Evolutionary conservation across 1,140 invertebrate species (phyloP).

Genomic region (Mactra quadrangularis): DNA sequence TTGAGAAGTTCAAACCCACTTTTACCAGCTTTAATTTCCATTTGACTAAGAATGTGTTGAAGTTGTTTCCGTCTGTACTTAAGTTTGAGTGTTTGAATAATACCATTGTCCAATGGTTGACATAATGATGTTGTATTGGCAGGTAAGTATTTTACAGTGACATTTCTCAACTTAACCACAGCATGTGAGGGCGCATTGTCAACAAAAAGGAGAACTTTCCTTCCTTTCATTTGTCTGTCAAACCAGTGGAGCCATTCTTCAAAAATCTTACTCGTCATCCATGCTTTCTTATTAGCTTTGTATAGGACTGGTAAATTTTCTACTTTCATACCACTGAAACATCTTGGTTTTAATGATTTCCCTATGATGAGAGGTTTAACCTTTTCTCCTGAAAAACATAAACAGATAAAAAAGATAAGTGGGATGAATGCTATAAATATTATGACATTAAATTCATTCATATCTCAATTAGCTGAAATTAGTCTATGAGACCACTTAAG

Average conservation of each 20-base stretch:
- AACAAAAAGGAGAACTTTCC: constrained; percentile 63
- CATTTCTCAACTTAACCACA: constrained; percentile 66
- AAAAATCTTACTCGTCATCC: constrained; percentile 83
- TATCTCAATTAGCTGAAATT: no score
- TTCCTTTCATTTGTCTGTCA: constrained; percentile 65
- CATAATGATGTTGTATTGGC: constrained; percentile 58
- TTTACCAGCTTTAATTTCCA: no score
- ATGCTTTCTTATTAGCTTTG: constrained; percentile 81
- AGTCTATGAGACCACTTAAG: no score
- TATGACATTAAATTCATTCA: no score
- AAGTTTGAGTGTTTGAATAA: constrained; percentile 44
- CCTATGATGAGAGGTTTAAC: constrained; percentile 34
- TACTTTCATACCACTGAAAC: constrained; percentile 11
- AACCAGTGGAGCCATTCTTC: constrained; percentile 66
- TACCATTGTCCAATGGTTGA: constrained; percentile 48
- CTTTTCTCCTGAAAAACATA: constrained; percentile 23
- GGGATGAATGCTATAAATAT: no score
- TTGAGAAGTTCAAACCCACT: constrained; percentile 24
- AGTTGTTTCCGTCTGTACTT: constrained; percentile 22
- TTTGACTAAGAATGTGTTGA: neutral
- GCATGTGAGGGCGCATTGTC: constrained; percentile 71
- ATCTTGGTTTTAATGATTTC: constrained; percentile 10
- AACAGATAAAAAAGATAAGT: neutral
- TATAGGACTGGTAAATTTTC: constrained; percentile 20
- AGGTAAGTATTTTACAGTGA: constrained; percentile 83